These are phyloP conservation scores for Drosophila melanogaster DNA, from an alignment of 1,140 invertebrate species.

Conservation along the genomic window DNA sequence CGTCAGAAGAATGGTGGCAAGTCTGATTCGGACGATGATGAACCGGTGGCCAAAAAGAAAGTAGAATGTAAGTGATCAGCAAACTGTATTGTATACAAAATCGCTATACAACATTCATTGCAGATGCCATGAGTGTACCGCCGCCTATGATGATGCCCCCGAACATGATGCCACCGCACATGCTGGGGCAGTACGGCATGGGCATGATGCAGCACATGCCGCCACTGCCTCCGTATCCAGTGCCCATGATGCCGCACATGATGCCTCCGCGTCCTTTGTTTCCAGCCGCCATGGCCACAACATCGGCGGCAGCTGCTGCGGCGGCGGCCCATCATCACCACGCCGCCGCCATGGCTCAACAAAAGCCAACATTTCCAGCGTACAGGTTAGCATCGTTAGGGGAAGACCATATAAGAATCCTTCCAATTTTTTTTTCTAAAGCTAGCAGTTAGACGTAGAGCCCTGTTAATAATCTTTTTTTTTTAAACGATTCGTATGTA, in stretches of 20 bases:
- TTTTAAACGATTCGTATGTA: too few species aligned
- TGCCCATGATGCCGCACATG: slow-evolving; percentile 87
- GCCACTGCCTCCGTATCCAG: slow-evolving; percentile 86
- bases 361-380: slow-evolving; percentile 92
- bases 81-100: too few species aligned
- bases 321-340: slow-evolving; percentile 70
- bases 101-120: slow-evolving; percentile 3
- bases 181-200: slow-evolving; percentile 86
- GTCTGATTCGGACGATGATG: slow-evolving; percentile 92
- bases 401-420: background rate
- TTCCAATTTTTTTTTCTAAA: background rate
- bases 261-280: slow-evolving; percentile 93
- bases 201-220: slow-evolving; percentile 86
- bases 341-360: slow-evolving; percentile 86
- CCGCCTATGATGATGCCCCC: slow-evolving; percentile 86
- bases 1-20: slow-evolving; percentile 90
- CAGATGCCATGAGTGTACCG: slow-evolving; percentile 83
- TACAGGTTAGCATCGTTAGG: slow-evolving; percentile 86
- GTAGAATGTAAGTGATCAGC: slow-evolving; percentile 86
- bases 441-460: background rate
- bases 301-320: slow-evolving; percentile 85
- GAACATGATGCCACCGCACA: slow-evolving; percentile 87
- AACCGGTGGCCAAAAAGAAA: slow-evolving; percentile 91
- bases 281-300: slow-evolving; percentile 89
- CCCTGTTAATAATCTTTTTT: background rate